Evolutionary conservation across 2,797 vertebrate genomes (phyloP).

Genomic region (Pipistrellus pygmaeus): DNA sequence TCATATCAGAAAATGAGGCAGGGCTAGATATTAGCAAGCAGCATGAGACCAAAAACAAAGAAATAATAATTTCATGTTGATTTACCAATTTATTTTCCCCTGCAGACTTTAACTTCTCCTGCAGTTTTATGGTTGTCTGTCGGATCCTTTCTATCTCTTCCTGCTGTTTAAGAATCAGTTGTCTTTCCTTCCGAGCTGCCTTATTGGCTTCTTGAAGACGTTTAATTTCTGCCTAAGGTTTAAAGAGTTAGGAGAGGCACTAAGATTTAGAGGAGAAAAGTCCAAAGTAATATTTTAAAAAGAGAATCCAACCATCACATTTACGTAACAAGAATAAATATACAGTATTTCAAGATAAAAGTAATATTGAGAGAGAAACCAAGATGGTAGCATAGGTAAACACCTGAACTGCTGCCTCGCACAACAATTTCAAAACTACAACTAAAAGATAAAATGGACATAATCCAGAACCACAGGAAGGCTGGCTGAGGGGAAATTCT

Average conservation of each 20-base stretch:
- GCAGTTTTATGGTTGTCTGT: slow-evolving; percentile 94
- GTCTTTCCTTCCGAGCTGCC: slow-evolving; percentile 96
- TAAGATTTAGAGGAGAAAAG: slow-evolving; percentile 46
- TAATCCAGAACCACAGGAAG: too few species aligned
- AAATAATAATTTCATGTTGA: slow-evolving; percentile 46
- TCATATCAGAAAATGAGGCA: slow-evolving; percentile 9
- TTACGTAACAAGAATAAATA: slow-evolving; percentile 17
- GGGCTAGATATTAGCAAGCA: not conserved
- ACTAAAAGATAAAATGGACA: too few species aligned
- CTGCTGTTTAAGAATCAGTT: slow-evolving; percentile 97
- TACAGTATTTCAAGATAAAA: not conserved
- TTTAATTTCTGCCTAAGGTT: slow-evolving; percentile 95
- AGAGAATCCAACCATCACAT: slow-evolving; percentile 9
- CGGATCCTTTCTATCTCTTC: slow-evolving; percentile 97
- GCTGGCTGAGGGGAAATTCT: too few species aligned
- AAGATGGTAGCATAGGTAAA: too few species aligned
- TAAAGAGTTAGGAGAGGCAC: slow-evolving; percentile 60
- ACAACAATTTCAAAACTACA: too few species aligned
- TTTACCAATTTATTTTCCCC: slow-evolving; percentile 92
- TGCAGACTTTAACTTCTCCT: slow-evolving; percentile 95
- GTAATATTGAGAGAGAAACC: not conserved
- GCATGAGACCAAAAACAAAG: slow-evolving; percentile 37
- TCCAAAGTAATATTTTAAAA: slow-evolving; percentile 60
- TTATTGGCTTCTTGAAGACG: slow-evolving; percentile 98
- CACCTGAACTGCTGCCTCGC: too few species aligned